Conservation (phyloP, 1,140 invertebrate genomes). For the Drosophila navojoa region DNA sequence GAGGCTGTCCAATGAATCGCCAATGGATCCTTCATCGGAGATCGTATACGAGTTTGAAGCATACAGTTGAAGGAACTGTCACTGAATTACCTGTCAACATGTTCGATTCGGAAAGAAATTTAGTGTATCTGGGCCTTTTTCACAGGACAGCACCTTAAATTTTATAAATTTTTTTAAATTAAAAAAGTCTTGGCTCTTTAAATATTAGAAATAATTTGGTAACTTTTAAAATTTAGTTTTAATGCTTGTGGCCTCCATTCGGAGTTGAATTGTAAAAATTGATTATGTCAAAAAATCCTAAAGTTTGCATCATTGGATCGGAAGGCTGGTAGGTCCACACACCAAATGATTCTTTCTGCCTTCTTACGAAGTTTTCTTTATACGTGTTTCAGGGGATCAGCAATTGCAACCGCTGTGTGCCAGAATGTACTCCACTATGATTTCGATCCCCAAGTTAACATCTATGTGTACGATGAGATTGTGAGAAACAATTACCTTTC, state of each 20-base stretch:
- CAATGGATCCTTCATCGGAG: slow-evolving; percentile 16
- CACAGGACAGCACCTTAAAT: slow-evolving; percentile 7
- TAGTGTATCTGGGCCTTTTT: slow-evolving; percentile 11
- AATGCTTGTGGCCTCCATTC: slow-evolving; percentile 6
- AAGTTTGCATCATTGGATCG: slow-evolving; percentile 71
- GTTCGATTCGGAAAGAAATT: background rate
- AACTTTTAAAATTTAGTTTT: background rate
- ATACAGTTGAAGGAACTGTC: slow-evolving; percentile 46
- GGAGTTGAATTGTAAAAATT: slow-evolving; percentile 33
- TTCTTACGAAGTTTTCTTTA: background rate
- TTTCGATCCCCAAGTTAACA: slow-evolving; percentile 54
- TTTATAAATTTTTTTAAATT: slow-evolving; percentile 18
- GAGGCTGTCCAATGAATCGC: slow-evolving; percentile 4
- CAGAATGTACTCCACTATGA: slow-evolving; percentile 39
- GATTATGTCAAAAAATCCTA: slow-evolving; percentile 42
- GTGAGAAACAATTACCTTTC: slow-evolving; percentile 44
- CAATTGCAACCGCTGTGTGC: slow-evolving; percentile 61
- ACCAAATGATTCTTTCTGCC: background rate
- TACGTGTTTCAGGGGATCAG: slow-evolving; percentile 56
- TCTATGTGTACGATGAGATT: slow-evolving; percentile 64
- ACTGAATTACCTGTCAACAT: slow-evolving; percentile 23
- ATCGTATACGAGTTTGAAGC: slow-evolving; percentile 59
- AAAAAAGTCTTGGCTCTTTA: slow-evolving; percentile 8
- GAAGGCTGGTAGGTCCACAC: slow-evolving; percentile 58
- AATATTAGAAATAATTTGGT: background rate